Conservation (phyloP, 1,140 invertebrate genomes). For the Notospermus geniculatus region DNA sequence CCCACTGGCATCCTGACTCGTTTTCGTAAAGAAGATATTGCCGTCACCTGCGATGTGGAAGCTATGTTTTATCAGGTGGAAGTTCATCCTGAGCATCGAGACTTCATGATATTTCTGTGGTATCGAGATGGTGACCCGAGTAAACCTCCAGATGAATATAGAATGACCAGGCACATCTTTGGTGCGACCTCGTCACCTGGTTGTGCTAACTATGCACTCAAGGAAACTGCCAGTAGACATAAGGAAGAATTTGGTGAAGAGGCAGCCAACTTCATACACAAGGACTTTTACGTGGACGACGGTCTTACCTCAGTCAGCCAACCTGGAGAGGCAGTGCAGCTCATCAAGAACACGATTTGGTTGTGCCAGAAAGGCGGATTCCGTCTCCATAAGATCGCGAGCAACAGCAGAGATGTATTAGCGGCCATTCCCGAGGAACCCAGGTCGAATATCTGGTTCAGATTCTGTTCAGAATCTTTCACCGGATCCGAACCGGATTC, state of each 20-base stretch:
- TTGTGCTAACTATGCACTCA: slow-evolving; percentile 24
- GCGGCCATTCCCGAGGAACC: neutral
- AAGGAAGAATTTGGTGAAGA: neutral
- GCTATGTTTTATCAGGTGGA: slow-evolving; percentile 18
- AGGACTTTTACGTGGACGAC: slow-evolving; percentile 30
- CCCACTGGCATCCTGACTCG: slow-evolving; percentile 12
- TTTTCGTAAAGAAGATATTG: slow-evolving; percentile 5
- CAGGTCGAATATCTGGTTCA: too few relatives aligned
- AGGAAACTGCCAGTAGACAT: slow-evolving; percentile 10
- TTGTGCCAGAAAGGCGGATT: slow-evolving; percentile 5
- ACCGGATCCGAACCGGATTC: too few relatives aligned
- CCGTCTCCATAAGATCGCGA: neutral
- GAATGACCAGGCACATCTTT: too few relatives aligned
- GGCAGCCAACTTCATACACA: slow-evolving; percentile 15
- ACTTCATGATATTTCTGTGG: slow-evolving; percentile 15
- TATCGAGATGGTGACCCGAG: slow-evolving; percentile 6
- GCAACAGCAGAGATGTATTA: neutral
- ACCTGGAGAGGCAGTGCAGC: too few relatives aligned
- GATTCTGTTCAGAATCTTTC: too few relatives aligned
- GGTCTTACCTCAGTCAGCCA: slow-evolving; percentile 16
- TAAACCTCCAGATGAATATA: neutral
- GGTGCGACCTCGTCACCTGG: slow-evolving; percentile 25
- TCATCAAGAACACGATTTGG: neutral
- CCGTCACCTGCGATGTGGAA: slow-evolving; percentile 10
- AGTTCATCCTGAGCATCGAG: slow-evolving; percentile 15